Evolutionary conservation across 2,113 vertebrate genomes (phyloP).

Genomic region (Melanerpes aurifrons): DNA sequence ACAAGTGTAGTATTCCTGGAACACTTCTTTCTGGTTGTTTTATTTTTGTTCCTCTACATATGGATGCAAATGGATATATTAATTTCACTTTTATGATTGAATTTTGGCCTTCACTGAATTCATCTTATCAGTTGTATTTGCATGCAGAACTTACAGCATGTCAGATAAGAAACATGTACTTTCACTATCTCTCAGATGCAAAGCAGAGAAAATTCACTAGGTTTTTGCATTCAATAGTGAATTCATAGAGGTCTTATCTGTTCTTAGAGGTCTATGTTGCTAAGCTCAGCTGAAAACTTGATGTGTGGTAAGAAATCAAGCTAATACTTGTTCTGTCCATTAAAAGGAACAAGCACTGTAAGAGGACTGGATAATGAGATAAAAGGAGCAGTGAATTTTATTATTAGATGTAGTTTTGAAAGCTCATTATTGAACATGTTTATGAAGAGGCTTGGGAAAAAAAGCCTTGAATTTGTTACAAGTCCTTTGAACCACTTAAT

Average conservation of each 20-base stretch:
- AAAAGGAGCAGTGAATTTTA: slow-evolving; percentile 44
- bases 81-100: neutral
- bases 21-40: neutral
- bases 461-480: neutral
- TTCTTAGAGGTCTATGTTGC: neutral
- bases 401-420: slow-evolving; percentile 41
- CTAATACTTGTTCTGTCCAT: slow-evolving; percentile 14
- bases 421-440: slow-evolving; percentile 42
- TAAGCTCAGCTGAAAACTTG: slow-evolving; percentile 33
- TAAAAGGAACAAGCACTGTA: slow-evolving; percentile 34
- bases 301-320: slow-evolving; percentile 30
- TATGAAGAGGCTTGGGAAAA: neutral
- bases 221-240: slow-evolving; percentile 36
- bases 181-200: neutral
- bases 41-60: neutral
- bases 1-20: neutral
- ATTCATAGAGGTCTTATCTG: slow-evolving; percentile 8
- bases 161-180: neutral
- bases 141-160: neutral
- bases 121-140: neutral
- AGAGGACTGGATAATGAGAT: slow-evolving; percentile 48
- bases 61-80: neutral
- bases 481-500: neutral
- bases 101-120: neutral
- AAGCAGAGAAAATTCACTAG: neutral